A percentile compares a stretch with the other conserved stretches of the same genome.
Conservation (phyloP, 2,797 vertebrate genomes). For the Acanthopagrus latus region DNA sequence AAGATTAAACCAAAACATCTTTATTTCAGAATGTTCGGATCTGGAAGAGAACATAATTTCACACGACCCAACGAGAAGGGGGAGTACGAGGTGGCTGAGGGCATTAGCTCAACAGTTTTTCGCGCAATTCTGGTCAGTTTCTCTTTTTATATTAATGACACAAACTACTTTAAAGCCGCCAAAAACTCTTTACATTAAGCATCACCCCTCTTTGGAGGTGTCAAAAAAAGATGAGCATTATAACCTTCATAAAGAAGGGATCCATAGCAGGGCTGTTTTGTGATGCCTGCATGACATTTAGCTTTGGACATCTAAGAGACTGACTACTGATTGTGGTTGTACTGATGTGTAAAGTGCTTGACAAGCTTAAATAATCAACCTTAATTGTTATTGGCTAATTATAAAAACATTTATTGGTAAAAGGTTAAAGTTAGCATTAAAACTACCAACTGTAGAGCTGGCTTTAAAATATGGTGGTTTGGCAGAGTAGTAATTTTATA, state of each 20-base stretch:
- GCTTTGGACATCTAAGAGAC: not conserved
- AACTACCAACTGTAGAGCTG: too few relatives aligned
- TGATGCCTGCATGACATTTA: not conserved
- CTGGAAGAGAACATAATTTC: slow-evolving; percentile 98
- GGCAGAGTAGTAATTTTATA: too few relatives aligned
- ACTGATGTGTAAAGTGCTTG: too few relatives aligned
- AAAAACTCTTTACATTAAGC: not conserved
- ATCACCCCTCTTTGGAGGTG: not conserved
- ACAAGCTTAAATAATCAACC: too few relatives aligned
- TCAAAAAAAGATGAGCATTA: not conserved
- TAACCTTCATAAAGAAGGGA: not conserved
- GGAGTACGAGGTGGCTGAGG: slow-evolving; percentile 97
- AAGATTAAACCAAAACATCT: slow-evolving; percentile 20
- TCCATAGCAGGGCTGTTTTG: not conserved
- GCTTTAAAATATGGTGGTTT: too few relatives aligned
- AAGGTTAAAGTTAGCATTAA: too few relatives aligned
- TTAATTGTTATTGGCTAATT: too few relatives aligned
- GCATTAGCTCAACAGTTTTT: slow-evolving; percentile 98
- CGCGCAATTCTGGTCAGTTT: slow-evolving; percentile 95
- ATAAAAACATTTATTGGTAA: too few relatives aligned
- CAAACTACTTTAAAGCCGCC: not conserved
- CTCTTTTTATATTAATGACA: not conserved
- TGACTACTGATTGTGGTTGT: not conserved
- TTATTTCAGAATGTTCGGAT: slow-evolving; percentile 96
- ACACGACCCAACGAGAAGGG: slow-evolving; percentile 99